A percentile compares a stretch with the other conserved stretches of the same genome.
Evolutionary conservation across 2,888 invertebrate species (phyloP).

Genomic region (Esperia sulphurella): DNA sequence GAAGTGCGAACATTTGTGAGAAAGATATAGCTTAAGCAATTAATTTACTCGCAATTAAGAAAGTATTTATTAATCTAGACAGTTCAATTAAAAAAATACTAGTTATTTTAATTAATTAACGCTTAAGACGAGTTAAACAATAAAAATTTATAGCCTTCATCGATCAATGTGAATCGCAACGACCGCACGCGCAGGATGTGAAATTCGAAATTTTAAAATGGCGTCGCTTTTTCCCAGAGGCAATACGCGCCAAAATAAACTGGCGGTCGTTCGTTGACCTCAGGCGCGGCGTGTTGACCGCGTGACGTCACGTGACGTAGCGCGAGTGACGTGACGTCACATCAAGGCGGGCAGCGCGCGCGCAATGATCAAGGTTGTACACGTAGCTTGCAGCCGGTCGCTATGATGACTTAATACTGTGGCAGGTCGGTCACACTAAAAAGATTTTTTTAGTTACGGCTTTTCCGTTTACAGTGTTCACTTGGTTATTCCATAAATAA

Average conservation of each 20-base stretch:
- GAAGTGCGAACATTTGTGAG: not conserved
- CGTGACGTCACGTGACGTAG: slow-evolving; percentile 27
- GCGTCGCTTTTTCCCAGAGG: slow-evolving; percentile 6
- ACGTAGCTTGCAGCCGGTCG: slow-evolving; percentile 20
- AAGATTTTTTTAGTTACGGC: slow-evolving; percentile 46
- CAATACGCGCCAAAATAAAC: slow-evolving; percentile 67
- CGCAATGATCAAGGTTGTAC: slow-evolving; percentile 8
- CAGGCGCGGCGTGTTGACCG: slow-evolving; percentile 36
- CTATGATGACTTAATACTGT: slow-evolving; percentile 42
- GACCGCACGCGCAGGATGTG: slow-evolving; percentile 17
- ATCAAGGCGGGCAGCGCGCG: slow-evolving; percentile 39
- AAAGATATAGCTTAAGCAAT: not conserved
- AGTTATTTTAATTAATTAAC: slow-evolving; percentile 6
- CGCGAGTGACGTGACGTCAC: slow-evolving; percentile 42
- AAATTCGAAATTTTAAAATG: slow-evolving; percentile 47
- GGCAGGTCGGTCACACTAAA: slow-evolving; percentile 22
- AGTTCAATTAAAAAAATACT: not conserved
- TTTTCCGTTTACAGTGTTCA: slow-evolving; percentile 8
- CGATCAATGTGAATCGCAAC: slow-evolving; percentile 17
- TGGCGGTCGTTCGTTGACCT: slow-evolving; percentile 72
- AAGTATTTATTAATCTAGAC: not conserved
- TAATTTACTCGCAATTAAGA: not conserved
- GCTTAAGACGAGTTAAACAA: slow-evolving; percentile 18
- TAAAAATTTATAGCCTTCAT: slow-evolving; percentile 28
- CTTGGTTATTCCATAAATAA: no score